These are phyloP conservation scores for Harpagoxenus sublaevis DNA, from an alignment of 2,888 invertebrate genomes.

Conservation along the genomic window DNA sequence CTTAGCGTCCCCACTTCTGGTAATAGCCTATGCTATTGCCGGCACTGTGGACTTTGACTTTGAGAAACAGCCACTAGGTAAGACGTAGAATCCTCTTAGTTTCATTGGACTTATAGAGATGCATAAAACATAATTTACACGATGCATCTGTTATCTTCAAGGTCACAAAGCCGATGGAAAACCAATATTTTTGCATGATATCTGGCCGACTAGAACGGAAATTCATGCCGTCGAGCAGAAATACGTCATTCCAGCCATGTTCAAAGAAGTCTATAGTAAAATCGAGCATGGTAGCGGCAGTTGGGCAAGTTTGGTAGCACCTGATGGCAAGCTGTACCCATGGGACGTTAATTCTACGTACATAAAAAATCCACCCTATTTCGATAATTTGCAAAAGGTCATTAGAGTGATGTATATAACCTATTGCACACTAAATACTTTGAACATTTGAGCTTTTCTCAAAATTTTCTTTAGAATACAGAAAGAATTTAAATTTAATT, in stretches of 20 bases:
- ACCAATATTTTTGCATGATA: slow-evolving; percentile 94
- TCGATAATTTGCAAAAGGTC: slow-evolving; percentile 92
- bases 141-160: slow-evolving; percentile 51
- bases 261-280: slow-evolving; percentile 94
- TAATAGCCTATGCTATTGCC: slow-evolving; percentile 98
- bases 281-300: slow-evolving; percentile 94
- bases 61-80: slow-evolving; percentile 94
- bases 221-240: slow-evolving; percentile 96
- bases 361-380: slow-evolving; percentile 98
- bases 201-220: slow-evolving; percentile 97
- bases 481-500: background rate
- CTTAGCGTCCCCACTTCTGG: slow-evolving; percentile 98
- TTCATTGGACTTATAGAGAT: background rate
- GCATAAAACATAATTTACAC: background rate
- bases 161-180: slow-evolving; percentile 88
- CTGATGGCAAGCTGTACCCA: slow-evolving; percentile 94
- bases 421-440: background rate
- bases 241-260: slow-evolving; percentile 98
- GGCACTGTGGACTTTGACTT: slow-evolving; percentile 98
- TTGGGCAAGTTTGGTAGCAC: slow-evolving; percentile 94
- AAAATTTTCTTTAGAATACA: background rate
- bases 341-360: slow-evolving; percentile 97
- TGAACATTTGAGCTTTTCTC: background rate
- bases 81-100: slow-evolving; percentile 70
- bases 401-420: slow-evolving; percentile 10